Evolutionary conservation across 1,140 invertebrate species (phyloP).

Genomic region (Rhyacophila brunnea): DNA sequence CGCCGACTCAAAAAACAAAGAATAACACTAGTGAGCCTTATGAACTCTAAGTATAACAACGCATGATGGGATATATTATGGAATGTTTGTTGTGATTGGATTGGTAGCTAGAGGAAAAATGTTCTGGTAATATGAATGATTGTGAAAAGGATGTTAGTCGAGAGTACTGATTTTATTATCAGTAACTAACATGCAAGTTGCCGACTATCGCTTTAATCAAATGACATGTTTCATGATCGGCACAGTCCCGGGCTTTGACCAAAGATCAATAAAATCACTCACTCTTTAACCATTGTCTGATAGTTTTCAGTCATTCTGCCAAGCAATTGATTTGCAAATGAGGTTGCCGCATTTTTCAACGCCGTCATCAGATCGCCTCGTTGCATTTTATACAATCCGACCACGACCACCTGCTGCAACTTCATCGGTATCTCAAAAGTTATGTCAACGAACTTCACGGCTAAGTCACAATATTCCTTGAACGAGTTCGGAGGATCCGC

Average conservation of each 20-base stretch:
- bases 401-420: slow-evolving; percentile 66
- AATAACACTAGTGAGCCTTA: too few species aligned
- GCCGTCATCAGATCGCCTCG: slow-evolving; percentile 75
- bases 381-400: slow-evolving; percentile 86
- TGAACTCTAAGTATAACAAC: too few species aligned
- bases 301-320: slow-evolving; percentile 76
- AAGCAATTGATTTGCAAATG: slow-evolving; percentile 69
- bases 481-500: slow-evolving; percentile 62
- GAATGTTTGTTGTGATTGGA: too few species aligned
- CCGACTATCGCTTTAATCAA: too few species aligned
- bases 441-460: slow-evolving; percentile 66
- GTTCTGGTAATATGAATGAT: too few species aligned
- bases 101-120: too few species aligned
- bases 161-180: too few species aligned
- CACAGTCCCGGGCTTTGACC: too few species aligned
- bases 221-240: neutral
- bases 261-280: slow-evolving; percentile 56
- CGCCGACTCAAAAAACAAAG: too few species aligned
- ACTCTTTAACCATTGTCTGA: slow-evolving; percentile 75
- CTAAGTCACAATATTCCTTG: slow-evolving; percentile 64
- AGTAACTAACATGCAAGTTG: too few species aligned
- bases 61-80: too few species aligned
- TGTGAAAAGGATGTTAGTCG: too few species aligned
- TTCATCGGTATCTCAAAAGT: slow-evolving; percentile 63
- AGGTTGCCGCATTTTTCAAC: slow-evolving; percentile 67